Base-by-base conservation (phyloP, 2,797 vertebrate species). In the Coluber constrictor region DNA sequence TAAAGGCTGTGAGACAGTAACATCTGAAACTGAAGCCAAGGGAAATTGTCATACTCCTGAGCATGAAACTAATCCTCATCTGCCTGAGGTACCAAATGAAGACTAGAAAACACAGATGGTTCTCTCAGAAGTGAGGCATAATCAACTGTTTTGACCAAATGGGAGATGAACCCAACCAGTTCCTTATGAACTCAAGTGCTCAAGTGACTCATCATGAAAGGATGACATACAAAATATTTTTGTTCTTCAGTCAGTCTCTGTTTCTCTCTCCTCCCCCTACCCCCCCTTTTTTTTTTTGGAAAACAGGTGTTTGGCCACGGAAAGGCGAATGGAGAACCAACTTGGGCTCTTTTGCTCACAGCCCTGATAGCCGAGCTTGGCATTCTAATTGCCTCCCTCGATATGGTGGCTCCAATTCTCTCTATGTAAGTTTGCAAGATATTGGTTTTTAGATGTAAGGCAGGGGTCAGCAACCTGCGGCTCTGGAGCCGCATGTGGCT, bases 391-490 rank as follows among this genome's bases (percentile, higher is more conserved):
- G 99, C 99, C 86, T 99, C 99, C 0, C 97, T 99, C 18, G 99
- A 99, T 95, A 99, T 99, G 99, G 99, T 99, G 95, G 99, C 99
- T 87, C 99, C 99, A 7, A 99, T 99, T 92, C 98, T 99, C n/a
- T 99, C 99, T 54, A 99, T 99, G 99, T 99, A 98, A 98, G 98
- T 74, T 95, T 56, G 79, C 32, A 4, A 0, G 37, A 0, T 29
- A 15, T 57, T 60, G 2, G 2, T 11, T 70, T 5, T 87, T 12
- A 12, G 5, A 63, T 3, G 43, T 47, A 91, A 63, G 43, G 47
- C 47, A 51, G 47, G 47, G 47, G 7, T 51, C 47, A 51, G 47
- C 47, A 51, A 51, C 47, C 47, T 47, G 47, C 0, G 5, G 47
- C 47, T 47, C 47, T 51, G 47, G 47, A 51, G 47, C 47, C 47